phyloP scores from a whole-genome alignment of 2,113 vertebrate genomes.

The Sapayoa aenigma region DNA sequence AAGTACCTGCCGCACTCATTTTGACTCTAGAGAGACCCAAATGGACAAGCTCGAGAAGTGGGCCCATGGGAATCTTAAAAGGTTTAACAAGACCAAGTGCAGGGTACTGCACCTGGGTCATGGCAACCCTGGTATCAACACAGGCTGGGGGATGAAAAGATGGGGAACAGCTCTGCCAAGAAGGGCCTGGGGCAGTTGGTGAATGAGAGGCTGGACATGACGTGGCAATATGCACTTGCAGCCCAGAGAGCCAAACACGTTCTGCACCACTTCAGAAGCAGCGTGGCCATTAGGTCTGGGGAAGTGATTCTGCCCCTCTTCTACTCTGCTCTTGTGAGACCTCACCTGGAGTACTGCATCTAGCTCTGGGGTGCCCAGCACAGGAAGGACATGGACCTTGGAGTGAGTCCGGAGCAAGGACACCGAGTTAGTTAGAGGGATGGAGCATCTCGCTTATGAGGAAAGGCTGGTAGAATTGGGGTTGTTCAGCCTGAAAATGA shows the following conservation, averaged over 20 bases:
- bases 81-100: neutral
- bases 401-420: neutral
- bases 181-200: neutral
- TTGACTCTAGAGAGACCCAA: neutral
- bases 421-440: neutral
- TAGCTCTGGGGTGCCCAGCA: neutral
- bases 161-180: neutral
- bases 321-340: neutral
- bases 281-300: rapidly evolving
- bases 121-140: neutral
- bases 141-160: neutral
- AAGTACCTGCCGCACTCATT: neutral
- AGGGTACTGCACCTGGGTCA: neutral
- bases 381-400: neutral
- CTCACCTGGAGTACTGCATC: neutral
- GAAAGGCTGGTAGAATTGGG: neutral
- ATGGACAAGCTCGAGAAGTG: neutral
- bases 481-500: neutral
- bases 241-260: rapidly evolving
- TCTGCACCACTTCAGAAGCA: neutral
- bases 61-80: rapidly evolving
- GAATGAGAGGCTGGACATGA: neutral
- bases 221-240: rapidly evolving
- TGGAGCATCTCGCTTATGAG: neutral
- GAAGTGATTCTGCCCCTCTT: neutral